Evolutionary conservation across 1,140 invertebrate species (phyloP).

Genomic region (Bombyx mandarina): DNA sequence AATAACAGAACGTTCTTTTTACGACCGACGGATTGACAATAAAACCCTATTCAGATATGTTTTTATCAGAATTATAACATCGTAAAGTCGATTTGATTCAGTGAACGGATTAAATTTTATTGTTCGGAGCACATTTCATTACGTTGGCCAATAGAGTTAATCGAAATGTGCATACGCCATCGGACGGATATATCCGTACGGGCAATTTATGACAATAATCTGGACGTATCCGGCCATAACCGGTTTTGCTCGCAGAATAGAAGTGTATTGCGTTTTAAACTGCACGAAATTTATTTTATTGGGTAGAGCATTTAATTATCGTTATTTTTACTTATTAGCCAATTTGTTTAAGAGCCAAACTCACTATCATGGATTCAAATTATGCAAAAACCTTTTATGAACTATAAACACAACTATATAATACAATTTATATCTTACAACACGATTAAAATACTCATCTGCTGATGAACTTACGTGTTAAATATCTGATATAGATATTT

Average conservation of each 20-base stretch:
- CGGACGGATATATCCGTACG: slow-evolving; percentile 19
- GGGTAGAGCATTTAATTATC: slow-evolving; percentile 26
- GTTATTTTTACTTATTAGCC: slow-evolving; percentile 2
- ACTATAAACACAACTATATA: no score
- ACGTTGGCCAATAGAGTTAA: slow-evolving; percentile 30
- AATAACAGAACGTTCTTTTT: no score
- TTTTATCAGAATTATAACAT: slow-evolving; percentile 8
- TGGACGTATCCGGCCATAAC: slow-evolving; percentile 32
- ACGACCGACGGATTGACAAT: background rate
- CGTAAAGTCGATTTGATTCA: slow-evolving; percentile 19
- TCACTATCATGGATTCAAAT: no score
- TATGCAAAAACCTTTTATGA: no score
- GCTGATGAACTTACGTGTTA: slow-evolving; percentile 52
- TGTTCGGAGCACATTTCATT: slow-evolving; percentile 32
- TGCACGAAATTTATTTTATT: slow-evolving; percentile 40
- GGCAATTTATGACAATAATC: slow-evolving; percentile 59
- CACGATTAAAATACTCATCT: background rate
- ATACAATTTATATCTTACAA: background rate
- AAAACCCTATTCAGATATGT: background rate
- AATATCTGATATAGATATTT: slow-evolving; percentile 53
- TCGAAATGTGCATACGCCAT: slow-evolving; percentile 32
- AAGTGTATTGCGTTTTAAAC: slow-evolving; percentile 28
- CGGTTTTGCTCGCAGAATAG: slow-evolving; percentile 29
- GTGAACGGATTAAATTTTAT: slow-evolving; percentile 30
- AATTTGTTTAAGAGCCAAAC: no score